phyloP scores from a whole-genome alignment of 37 sponge, comb jelly and placozoan species.

The Mnemiopsis leidyi region DNA sequence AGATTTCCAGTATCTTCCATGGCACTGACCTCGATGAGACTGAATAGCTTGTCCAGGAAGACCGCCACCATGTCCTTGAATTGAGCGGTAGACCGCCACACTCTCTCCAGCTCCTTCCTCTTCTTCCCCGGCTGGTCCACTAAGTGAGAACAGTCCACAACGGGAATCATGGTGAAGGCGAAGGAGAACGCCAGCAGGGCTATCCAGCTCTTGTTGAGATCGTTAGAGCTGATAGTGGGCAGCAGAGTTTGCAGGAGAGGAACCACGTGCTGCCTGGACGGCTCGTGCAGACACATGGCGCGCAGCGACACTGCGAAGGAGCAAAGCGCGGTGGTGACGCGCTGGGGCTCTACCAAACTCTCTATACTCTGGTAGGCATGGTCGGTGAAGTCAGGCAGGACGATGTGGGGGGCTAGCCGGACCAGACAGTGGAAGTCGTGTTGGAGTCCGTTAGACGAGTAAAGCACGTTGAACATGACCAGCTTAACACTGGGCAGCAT shows the following conservation, averaged over 20 bases:
- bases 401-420: conserved; percentile 69
- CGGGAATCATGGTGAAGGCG: conserved; percentile 39
- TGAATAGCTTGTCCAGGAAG: not conserved
- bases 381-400: conserved; percentile 68
- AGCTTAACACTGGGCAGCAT: conserved; percentile 74
- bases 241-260: conserved; percentile 75
- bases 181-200: conserved; percentile 51
- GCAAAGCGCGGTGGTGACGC: conserved; percentile 75
- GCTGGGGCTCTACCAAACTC: conserved; percentile 93
- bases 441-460: conserved; percentile 60
- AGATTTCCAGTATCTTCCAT: conserved; percentile 37
- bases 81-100: conserved; percentile 12
- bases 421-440: conserved; percentile 54
- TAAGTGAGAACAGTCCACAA: conserved; percentile 26
- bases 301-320: conserved; percentile 76
- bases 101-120: not conserved
- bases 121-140: conserved; percentile 7
- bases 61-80: conserved; percentile 42
- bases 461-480: conserved; percentile 78
- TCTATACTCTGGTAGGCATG: conserved; percentile 77
- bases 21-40: conserved; percentile 19
- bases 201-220: conserved; percentile 75
- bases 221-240: conserved; percentile 92
- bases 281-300: conserved; percentile 30
- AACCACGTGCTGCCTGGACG: conserved; percentile 71